Base-by-base conservation (phyloP, 2,888 invertebrate genomes). In the Coecobrya sp. region DNA sequence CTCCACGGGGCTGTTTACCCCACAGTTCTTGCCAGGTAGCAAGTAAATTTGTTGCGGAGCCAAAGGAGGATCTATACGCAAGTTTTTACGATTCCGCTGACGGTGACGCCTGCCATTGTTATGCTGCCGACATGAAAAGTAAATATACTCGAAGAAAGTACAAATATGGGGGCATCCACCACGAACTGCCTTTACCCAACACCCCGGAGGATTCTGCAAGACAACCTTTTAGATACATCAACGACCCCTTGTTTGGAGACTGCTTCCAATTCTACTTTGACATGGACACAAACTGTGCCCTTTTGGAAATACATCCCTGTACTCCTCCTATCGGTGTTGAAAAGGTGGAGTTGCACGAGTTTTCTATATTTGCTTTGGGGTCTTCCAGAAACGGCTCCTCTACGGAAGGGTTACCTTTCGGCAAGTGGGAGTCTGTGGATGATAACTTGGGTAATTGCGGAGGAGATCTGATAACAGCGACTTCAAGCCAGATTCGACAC, bases 211-310 rank as follows among this genome's bases (percentile, higher is more conserved):
- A 65, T 8, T 65, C 1, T 70, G 0, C 0, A n/a, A n/a, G n/a
- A 62, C 3, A 1, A 19, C 70, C 70, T 25, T 42, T n/a, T 10
- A 11, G 0, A 4, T n/a, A 30, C 2, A 42, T 42, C 7, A 42
- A n/a, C 0, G 73, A 73, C 11, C 8, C 10, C 19, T 19, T 42
- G 1, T 73, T 73, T 5, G n/a, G n/a, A n/a, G 10, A 0, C 0
- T 73, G 73, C 8, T 42, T 73, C n/a, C 73, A 73, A 16, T 73
- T 73, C 22, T 73, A 73, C 22, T 73, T 73, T 19, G 73, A 73
- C 73, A 73, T 16, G 73, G 19, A 0, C 7, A 73, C 73, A 0
- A 4, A 1, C 73, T 73, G 73, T 10, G 73, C 73, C 36, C 22
- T 73, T 0, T 73, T 73, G 22, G 1, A 19, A 2, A 19, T 42